These are phyloP conservation scores for Conger conger DNA, from an alignment of 2,113 vertebrate genomes.

Conservation along the genomic window DNA sequence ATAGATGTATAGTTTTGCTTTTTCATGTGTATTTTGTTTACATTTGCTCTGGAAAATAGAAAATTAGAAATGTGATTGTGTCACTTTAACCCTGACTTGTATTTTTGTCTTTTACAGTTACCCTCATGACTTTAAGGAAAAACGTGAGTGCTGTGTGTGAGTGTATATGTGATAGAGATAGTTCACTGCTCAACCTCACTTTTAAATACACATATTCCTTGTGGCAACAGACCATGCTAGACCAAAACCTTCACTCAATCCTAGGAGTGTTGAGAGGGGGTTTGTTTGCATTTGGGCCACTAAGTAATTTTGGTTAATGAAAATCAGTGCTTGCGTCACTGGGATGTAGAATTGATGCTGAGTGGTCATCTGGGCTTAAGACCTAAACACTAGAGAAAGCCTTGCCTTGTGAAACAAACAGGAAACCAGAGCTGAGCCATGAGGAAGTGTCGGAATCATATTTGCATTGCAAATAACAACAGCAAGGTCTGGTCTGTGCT, in stretches of 20 bases:
- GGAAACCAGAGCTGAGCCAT: not conserved
- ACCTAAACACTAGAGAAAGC: not conserved
- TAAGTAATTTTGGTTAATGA: too few species aligned
- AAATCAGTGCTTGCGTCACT: too few species aligned
- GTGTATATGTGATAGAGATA: not conserved
- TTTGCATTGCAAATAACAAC: not conserved
- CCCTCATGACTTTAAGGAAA: conserved; percentile 79
- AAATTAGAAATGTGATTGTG: not conserved
- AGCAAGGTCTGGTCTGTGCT: conserved; percentile 12
- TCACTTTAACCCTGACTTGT: not conserved
- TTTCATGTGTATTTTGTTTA: not conserved
- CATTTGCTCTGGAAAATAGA: not conserved
- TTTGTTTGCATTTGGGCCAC: too few species aligned
- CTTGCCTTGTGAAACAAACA: not conserved
- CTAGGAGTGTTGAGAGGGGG: too few species aligned
- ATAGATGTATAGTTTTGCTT: not conserved
- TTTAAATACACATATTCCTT: too few species aligned
- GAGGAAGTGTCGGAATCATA: not conserved
- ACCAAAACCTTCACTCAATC: too few species aligned
- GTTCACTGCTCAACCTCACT: too few species aligned
- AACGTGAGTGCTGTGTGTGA: conserved; percentile 69
- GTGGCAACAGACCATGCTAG: too few species aligned
- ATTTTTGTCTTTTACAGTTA: conserved; percentile 68
- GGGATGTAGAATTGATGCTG: not conserved
- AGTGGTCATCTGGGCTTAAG: not conserved